Evolutionary conservation across 1,140 invertebrate species (phyloP), one percentile per base, ranked within the genome.

Genomic region (Caerostris extrusa): DNA sequence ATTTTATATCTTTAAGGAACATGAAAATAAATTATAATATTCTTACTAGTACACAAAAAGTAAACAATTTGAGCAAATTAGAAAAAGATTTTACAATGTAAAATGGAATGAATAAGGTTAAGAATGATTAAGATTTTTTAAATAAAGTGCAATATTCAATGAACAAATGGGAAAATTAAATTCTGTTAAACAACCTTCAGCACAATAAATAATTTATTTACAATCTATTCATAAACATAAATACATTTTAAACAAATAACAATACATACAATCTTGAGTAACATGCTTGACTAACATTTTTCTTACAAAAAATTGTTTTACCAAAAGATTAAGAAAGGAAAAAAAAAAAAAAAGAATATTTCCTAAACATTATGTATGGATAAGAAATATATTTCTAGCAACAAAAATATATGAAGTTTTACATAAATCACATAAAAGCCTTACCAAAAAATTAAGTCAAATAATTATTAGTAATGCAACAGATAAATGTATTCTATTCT

Each of bases 241-340:
- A 53, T 77, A 77, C 71, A 85, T 60, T 85, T 60, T 19, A 82
- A 85, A 85, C 56, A 34, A 7, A 67, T 67, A 14, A 85, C 83
- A 57, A 85, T 10, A 77, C 56, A 85, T 50, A 60, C 19, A 0
- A 58, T 19, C 83, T 60, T 58, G 83, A 85, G 10, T 85, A 85
- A 85, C n/a, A 85, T 85, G n/a, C 83, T 85, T 57, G 83, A 58
- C 55, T 85, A 85, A 34, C 34, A 34, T 34, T 34, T 34, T 34
- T 34, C 34, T 34, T 34, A 34, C 34, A 34, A 34, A 34, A 34
- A 34, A 34, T 34, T 34, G 34, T 1, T 34, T 34, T 34, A 34
- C 34, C 34, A 34, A 34, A 34, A 34, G 34, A 34, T 34, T 34
- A 34, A 34, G 34, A 34, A 34, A 34, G 34, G 2, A 34, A 34